Evolutionary conservation across 1,140 invertebrate genomes (phyloP).

Genomic region (Eueides isabella): DNA sequence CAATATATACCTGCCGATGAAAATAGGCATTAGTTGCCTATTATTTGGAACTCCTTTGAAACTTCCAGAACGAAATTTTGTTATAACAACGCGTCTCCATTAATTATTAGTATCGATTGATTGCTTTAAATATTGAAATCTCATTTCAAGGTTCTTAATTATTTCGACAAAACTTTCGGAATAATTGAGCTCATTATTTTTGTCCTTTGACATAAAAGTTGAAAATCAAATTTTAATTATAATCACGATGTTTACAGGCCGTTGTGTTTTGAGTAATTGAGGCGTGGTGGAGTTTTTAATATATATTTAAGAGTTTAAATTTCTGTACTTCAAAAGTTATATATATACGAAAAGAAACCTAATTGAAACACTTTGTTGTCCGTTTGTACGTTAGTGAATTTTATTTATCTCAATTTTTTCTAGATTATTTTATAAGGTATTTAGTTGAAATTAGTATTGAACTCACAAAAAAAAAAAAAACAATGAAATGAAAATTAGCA

Average conservation of each 20-base stretch:
- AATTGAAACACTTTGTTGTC: too few relatives aligned
- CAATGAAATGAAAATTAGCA: too few relatives aligned
- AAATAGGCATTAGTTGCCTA: not conserved
- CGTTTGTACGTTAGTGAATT: too few relatives aligned
- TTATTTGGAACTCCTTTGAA: not conserved
- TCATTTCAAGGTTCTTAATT: constrained; percentile 5
- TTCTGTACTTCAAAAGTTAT: too few relatives aligned
- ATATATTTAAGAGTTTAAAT: too few relatives aligned
- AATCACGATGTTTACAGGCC: not conserved
- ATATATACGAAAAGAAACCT: too few relatives aligned
- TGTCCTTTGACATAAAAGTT: constrained; percentile 3
- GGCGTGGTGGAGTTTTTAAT: too few relatives aligned
- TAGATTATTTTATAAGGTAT: too few relatives aligned
- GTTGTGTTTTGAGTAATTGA: not conserved
- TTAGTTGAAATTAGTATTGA: too few relatives aligned
- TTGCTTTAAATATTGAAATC: not conserved
- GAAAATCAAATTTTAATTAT: not conserved
- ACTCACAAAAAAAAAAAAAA: too few relatives aligned
- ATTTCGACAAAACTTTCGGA: not conserved
- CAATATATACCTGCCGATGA: not conserved
- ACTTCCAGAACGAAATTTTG: not conserved
- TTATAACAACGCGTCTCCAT: constrained; percentile 1
- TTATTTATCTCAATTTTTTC: too few relatives aligned
- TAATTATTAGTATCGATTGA: constrained; percentile 13
- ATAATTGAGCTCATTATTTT: constrained; percentile 6